Evolutionary conservation across 2,888 invertebrate genomes (phyloP).

Genomic region (Digitonthophagus gazella): DNA sequence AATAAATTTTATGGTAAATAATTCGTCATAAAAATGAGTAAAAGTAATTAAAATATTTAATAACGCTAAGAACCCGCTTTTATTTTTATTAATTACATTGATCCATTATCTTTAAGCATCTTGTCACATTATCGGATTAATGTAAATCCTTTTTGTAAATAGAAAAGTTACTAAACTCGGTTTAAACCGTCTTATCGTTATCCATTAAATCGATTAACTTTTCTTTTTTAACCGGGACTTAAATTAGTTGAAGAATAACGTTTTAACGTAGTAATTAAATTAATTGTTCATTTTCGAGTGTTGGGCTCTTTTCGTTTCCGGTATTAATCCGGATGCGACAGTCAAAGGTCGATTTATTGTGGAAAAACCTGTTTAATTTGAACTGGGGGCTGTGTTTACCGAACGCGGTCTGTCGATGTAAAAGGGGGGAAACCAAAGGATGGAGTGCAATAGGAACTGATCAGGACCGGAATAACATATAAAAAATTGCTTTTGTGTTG

Average conservation of each 20-base stretch:
- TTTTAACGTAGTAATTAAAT: too few species aligned
- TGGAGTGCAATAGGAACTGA: too few species aligned
- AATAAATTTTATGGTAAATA: too few species aligned
- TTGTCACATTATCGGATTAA: neutral
- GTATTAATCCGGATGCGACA: neutral
- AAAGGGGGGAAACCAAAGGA: neutral
- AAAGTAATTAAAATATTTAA: neutral
- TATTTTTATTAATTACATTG: neutral
- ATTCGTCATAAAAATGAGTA: constrained; percentile 10
- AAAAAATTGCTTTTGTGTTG: too few species aligned
- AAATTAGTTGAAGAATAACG: too few species aligned
- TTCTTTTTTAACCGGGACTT: too few species aligned
- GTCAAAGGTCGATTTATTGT: neutral
- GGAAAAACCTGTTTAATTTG: neutral
- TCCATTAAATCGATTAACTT: neutral
- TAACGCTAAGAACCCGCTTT: neutral
- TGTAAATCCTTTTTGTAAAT: neutral
- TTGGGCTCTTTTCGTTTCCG: too few species aligned
- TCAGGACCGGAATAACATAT: too few species aligned
- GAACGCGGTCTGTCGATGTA: neutral
- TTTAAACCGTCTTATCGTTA: neutral
- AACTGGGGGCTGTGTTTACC: neutral
- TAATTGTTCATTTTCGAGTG: too few species aligned
- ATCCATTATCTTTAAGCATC: neutral
- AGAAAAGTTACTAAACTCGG: neutral